A percentile compares a stretch with the other conserved stretches of the same genome.
These are phyloP conservation scores for Anhinga rufa DNA, from an alignment of 2,113 vertebrate species.

Conservation along the genomic window DNA sequence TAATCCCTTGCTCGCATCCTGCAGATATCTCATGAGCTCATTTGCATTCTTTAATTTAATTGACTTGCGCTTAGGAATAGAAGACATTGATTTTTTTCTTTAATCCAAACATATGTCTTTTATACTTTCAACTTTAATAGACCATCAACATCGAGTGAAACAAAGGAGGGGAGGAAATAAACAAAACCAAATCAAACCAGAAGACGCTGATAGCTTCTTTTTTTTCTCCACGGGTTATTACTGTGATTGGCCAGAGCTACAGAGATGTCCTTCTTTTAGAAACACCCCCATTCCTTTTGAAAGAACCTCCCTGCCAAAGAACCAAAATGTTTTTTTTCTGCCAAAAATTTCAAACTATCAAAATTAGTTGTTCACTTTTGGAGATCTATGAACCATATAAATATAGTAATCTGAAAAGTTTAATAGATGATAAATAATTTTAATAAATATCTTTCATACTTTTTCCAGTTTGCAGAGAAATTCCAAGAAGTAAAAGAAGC, in stretches of 20 bases:
- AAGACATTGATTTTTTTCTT: background rate
- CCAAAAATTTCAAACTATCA: background rate
- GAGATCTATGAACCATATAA: background rate
- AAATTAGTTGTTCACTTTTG: background rate
- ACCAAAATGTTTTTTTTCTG: background rate
- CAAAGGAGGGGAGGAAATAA: background rate
- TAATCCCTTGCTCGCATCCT: background rate
- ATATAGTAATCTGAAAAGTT: background rate
- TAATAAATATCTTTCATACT: background rate
- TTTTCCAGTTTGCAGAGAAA: constrained; percentile 93
- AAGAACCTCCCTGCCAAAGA: background rate
- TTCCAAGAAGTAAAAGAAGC: constrained; percentile 97
- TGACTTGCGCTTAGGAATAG: background rate
- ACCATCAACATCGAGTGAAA: background rate
- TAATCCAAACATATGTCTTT: background rate
- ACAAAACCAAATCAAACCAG: background rate
- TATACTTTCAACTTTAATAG: background rate
- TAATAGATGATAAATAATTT: background rate
- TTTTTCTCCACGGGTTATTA: background rate
- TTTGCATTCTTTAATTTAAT: constrained; percentile 27
- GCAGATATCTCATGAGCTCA: background rate
- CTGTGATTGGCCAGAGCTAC: background rate
- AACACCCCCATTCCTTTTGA: background rate
- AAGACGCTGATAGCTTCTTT: background rate
- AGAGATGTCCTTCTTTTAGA: background rate